Conservation (phyloP, 2,888 invertebrate species). For the Ennomos fuscantarius region DNA sequence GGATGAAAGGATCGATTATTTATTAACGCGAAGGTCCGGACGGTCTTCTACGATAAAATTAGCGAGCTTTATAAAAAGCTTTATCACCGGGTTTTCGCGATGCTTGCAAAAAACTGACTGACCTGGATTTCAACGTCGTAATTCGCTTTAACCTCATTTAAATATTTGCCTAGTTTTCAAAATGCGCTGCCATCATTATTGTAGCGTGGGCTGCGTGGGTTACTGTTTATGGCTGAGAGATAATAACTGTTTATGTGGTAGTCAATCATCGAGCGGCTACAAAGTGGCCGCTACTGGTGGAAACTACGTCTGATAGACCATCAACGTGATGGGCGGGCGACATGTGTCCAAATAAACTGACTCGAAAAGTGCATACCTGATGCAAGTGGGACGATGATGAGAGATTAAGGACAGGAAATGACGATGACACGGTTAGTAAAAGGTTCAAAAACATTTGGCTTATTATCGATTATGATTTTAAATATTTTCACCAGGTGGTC, state of each 20-base stretch:
- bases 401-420: no score
- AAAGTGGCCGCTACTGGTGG: constrained; percentile 1
- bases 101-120: constrained; percentile 7
- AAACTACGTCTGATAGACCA: neutral
- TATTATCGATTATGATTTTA: no score
- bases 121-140: constrained; percentile 8
- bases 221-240: constrained; percentile 33
- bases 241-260: constrained; percentile 50
- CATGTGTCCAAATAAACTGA: constrained; percentile 5
- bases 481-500: no score
- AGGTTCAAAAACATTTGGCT: no score
- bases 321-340: constrained; percentile 2
- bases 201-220: constrained; percentile 18
- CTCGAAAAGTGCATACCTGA: no score
- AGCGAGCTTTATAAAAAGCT: constrained; percentile 20
- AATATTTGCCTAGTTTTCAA: constrained; percentile 13
- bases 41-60: constrained; percentile 19
- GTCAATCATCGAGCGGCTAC: constrained; percentile 15
- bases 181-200: constrained; percentile 5
- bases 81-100: constrained; percentile 6
- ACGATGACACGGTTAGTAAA: no score
- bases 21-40: constrained; percentile 31
- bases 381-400: no score
- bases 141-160: constrained; percentile 12
- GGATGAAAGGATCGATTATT: constrained; percentile 36